Conservation (phyloP, 2,113 vertebrate genomes). For the Agapornis roseicollis region DNA sequence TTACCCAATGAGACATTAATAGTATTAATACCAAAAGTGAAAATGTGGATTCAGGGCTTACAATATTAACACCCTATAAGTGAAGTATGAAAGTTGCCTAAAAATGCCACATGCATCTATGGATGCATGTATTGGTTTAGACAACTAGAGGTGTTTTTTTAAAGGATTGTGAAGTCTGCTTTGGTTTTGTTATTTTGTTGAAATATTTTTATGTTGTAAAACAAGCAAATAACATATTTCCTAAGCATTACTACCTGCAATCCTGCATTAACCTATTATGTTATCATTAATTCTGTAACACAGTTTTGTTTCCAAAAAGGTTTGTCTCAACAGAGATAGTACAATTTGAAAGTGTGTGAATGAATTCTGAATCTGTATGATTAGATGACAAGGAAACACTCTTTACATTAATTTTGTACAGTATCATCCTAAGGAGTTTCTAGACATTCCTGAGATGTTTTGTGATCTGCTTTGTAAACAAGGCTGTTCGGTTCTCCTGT, state of each 20-base stretch:
- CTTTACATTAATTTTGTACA: not conserved
- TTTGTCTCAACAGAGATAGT: not conserved
- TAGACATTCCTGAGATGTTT: constrained; percentile 16
- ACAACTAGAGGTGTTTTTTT: constrained; percentile 18
- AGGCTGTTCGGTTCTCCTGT: constrained; percentile 15
- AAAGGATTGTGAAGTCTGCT: not conserved
- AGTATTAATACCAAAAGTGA: constrained; percentile 63
- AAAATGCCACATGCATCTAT: constrained; percentile 36
- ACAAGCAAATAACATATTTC: not conserved
- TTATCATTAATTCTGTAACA: not conserved
- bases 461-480: constrained; percentile 50
- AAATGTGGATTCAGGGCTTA: constrained; percentile 63
- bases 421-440: not conserved
- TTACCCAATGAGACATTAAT: constrained; percentile 60
- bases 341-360: not conserved
- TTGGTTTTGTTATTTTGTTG: not conserved
- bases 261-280: not conserved
- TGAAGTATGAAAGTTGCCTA: constrained; percentile 27
- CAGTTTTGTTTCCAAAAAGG: not conserved
- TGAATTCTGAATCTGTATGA: not conserved
- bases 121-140: not conserved
- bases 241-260: not conserved
- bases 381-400: not conserved
- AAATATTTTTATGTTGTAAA: not conserved
- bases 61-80: constrained; percentile 50